Conservation (phyloP, 2,113 vertebrate species). For the Elachura formosa region DNA sequence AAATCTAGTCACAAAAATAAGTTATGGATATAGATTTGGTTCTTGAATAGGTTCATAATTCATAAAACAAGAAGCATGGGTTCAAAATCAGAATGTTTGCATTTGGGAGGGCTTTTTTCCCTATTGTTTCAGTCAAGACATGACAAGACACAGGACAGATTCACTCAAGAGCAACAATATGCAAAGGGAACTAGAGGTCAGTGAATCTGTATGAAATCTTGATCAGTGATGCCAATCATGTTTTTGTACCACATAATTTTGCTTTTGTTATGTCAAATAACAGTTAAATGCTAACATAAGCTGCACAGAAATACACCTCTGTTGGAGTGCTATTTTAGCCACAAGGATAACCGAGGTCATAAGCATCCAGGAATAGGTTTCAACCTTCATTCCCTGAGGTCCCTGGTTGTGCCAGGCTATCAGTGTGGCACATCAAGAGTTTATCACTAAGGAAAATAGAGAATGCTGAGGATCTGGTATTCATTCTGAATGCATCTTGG, state of each 20-base stretch:
- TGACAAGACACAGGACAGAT: background rate
- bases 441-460: background rate
- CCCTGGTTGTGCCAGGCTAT: background rate
- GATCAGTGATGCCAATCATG: background rate
- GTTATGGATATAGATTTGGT: background rate
- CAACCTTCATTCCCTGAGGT: background rate
- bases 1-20: background rate
- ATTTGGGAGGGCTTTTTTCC: accelerated
- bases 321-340: background rate
- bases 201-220: background rate
- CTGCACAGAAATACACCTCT: background rate
- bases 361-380: background rate
- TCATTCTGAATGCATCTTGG: background rate
- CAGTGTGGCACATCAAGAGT: background rate
- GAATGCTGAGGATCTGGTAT: background rate
- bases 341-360: background rate
- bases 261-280: background rate
- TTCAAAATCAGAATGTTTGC: background rate
- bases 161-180: background rate
- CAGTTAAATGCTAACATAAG: background rate
- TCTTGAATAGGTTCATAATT: background rate
- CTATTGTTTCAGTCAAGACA: background rate
- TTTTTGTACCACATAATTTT: background rate
- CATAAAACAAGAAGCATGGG: background rate
- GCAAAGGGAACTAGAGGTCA: background rate